Conservation (phyloP, 2,888 invertebrate genomes). For the Macropis europaea region DNA sequence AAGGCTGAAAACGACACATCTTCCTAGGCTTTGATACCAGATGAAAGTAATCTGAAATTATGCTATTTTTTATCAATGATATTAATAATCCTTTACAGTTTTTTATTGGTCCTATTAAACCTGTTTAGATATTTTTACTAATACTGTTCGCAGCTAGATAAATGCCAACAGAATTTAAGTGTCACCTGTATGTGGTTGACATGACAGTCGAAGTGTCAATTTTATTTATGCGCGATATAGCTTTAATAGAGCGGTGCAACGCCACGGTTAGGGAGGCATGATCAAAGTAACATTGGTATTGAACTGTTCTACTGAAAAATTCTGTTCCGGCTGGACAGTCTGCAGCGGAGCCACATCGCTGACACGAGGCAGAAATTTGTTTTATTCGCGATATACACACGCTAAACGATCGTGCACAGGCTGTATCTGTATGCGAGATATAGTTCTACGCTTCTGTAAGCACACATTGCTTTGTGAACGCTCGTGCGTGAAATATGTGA, state of each 20-base stretch:
- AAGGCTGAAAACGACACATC: too few relatives aligned
- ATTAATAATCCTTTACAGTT: too few relatives aligned
- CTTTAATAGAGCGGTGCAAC: neutral
- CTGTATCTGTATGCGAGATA: neutral
- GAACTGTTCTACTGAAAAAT: constrained; percentile 10
- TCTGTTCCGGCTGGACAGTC: constrained; percentile 15
- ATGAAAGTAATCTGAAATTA: too few relatives aligned
- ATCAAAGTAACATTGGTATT: constrained; percentile 37
- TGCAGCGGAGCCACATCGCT: neutral
- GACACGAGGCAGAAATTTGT: constrained; percentile 33
- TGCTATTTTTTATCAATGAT: too few relatives aligned
- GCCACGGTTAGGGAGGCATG: constrained; percentile 6
- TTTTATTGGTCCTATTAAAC: too few relatives aligned
- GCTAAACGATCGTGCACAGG: constrained; percentile 5
- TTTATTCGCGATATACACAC: constrained; percentile 9
- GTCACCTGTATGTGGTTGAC: too few relatives aligned
- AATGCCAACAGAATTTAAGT: too few relatives aligned
- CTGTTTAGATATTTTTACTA: too few relatives aligned
- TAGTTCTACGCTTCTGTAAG: neutral
- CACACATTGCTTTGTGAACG: neutral
- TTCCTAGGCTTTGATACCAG: too few relatives aligned
- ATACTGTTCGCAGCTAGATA: too few relatives aligned
- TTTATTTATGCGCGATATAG: neutral
- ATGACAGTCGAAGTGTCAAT: neutral
- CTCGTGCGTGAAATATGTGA: neutral